phyloP scores from a whole-genome alignment of 2,797 vertebrate genomes.

The Enteromius fasciolatus region DNA sequence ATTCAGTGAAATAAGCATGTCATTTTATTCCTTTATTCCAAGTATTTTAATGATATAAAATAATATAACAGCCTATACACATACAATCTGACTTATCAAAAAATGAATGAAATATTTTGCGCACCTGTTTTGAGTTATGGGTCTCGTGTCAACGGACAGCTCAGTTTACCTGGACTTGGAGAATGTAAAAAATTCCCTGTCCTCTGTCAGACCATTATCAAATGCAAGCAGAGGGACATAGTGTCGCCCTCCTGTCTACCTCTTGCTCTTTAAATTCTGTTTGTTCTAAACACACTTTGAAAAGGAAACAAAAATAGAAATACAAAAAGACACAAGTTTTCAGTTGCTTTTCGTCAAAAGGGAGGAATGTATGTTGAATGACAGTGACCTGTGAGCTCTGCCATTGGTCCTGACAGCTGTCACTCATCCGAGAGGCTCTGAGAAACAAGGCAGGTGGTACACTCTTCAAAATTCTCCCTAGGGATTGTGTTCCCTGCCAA shows the following conservation, averaged over 20 bases:
- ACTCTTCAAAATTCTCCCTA: constrained; percentile 58
- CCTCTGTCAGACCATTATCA: background rate
- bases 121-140: background rate
- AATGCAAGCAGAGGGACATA: background rate
- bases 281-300: background rate
- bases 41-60: background rate
- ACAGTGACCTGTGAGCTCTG: constrained; percentile 60
- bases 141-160: constrained; percentile 3
- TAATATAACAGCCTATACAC: background rate
- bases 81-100: background rate
- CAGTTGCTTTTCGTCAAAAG: constrained; percentile 65
- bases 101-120: background rate
- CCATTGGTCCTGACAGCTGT: constrained; percentile 72
- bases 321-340: constrained; percentile 61
- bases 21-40: background rate
- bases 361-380: constrained; percentile 74
- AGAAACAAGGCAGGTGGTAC: constrained; percentile 59
- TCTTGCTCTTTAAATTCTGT: background rate
- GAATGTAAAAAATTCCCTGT: constrained; percentile 1
- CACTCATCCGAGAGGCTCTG: constrained; percentile 63
- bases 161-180: background rate
- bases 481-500: constrained; percentile 62
- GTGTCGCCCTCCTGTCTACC: background rate
- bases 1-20: background rate
- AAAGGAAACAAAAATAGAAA: constrained; percentile 7